These are phyloP conservation scores for Lysiphlebus fabarum DNA, from an alignment of 1,140 invertebrate species.

Conservation along the genomic window DNA sequence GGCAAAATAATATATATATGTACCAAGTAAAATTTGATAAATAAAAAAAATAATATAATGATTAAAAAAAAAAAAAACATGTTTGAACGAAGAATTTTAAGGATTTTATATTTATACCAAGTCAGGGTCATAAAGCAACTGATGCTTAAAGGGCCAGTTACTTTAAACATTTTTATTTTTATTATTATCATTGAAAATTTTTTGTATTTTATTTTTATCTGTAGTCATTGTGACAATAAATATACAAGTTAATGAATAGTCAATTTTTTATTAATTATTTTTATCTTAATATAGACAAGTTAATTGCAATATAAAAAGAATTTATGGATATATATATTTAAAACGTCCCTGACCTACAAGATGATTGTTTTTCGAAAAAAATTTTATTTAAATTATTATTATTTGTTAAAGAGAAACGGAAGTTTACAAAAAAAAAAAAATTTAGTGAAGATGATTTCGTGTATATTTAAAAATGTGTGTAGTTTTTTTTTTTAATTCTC, in stretches of 20 bases:
- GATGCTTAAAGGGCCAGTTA: no score
- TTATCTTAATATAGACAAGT: neutral
- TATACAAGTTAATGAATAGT: no score
- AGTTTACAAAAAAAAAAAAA: conserved; percentile 3
- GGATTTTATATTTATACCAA: neutral
- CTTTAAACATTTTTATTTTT: no score
- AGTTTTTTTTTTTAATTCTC: neutral
- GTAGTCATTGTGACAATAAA: neutral
- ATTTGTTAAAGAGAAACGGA: neutral
- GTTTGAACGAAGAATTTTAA: neutral
- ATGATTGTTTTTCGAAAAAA: neutral
- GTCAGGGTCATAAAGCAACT: neutral
- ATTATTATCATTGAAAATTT: neutral
- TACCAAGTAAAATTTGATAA: conserved; percentile 1
- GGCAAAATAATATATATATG: neutral
- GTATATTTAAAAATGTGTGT: neutral
- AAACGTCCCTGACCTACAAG: conserved; percentile 5
- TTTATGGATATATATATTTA: neutral
- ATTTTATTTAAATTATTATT: neutral
- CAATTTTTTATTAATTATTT: neutral
- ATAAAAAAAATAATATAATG: neutral
- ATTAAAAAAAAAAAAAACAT: neutral
- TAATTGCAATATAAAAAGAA: neutral
- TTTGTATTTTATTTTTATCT: neutral
- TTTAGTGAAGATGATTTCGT: neutral